A percentile compares a stretch with the other conserved stretches of the same genome.
phyloP scores from a whole-genome alignment of 2,888 invertebrate species.

The Aphodius sticticus region DNA sequence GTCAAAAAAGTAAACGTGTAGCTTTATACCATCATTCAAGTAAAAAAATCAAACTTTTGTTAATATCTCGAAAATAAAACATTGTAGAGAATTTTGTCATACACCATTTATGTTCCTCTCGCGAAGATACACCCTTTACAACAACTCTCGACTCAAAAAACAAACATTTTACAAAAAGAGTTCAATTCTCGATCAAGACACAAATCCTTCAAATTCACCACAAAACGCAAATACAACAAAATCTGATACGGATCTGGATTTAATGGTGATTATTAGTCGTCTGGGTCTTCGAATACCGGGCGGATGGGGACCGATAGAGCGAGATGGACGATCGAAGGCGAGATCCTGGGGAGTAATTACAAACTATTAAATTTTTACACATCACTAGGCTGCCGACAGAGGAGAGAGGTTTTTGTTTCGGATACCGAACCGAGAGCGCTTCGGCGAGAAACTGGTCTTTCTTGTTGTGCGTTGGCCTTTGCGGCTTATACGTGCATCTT shows the following conservation, averaged over 20 bases:
- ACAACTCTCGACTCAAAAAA: too few species aligned
- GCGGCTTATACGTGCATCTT: not conserved
- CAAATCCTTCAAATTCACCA: too few species aligned
- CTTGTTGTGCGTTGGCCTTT: not conserved
- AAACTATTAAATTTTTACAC: constrained; percentile 51
- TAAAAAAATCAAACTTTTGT: too few species aligned
- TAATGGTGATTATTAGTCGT: constrained; percentile 41
- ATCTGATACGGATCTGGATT: not conserved
- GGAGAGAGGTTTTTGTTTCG: constrained; percentile 5
- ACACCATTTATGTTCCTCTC: too few species aligned
- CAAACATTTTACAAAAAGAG: too few species aligned
- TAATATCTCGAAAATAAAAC: too few species aligned
- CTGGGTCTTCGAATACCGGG: constrained; percentile 31
- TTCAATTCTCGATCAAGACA: too few species aligned
- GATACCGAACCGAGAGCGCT: constrained; percentile 18
- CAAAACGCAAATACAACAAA: not conserved
- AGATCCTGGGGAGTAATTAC: constrained; percentile 48
- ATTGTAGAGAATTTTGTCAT: too few species aligned
- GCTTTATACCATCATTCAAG: too few species aligned
- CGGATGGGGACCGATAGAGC: constrained; percentile 36
- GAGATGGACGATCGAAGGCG: constrained; percentile 30
- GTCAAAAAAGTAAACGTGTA: too few species aligned
- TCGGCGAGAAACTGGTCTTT: constrained; percentile 11
- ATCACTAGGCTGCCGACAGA: constrained; percentile 36
- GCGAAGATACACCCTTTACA: too few species aligned